Percentiles rank a stretch among this genome's conserved stretches.
Conservation (phyloP, 2,888 invertebrate species). For the Catocala nupta region DNA sequence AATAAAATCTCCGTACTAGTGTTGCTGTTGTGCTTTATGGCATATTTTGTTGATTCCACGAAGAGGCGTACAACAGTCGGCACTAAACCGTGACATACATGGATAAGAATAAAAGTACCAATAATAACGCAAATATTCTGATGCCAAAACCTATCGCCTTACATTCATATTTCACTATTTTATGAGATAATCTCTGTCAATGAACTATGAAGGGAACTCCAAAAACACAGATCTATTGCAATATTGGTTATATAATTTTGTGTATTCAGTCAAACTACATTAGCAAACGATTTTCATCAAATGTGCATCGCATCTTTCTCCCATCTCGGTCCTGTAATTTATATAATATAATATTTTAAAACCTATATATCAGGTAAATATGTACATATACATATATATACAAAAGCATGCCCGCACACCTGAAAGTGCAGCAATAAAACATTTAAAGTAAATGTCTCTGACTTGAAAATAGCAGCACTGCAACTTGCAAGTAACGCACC, state of each 20-base stretch:
- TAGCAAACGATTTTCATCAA: no score
- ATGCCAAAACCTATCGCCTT: constrained; percentile 15
- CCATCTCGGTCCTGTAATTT: no score
- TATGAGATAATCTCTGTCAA: constrained; percentile 4
- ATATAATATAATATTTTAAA: no score
- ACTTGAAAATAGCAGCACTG: no score
- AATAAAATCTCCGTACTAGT: constrained; percentile 59
- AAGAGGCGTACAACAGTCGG: constrained; percentile 40
- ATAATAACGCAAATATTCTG: constrained; percentile 20
- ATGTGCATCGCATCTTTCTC: no score
- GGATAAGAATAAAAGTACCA: constrained; percentile 8
- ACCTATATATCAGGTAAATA: no score
- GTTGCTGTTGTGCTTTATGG: constrained; percentile 41
- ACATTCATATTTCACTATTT: constrained; percentile 4
- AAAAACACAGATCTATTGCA: background rate
- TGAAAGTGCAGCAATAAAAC: no score
- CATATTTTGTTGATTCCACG: constrained; percentile 50
- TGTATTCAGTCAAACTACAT: no score
- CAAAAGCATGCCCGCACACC: no score
- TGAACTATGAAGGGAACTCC: background rate
- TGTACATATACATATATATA: no score
- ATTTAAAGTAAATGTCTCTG: no score
- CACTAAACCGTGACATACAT: constrained; percentile 30
- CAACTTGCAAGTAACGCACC: no score
- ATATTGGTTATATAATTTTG: background rate